phyloP scores from a whole-genome alignment of 2,888 invertebrate genomes.

The Drosophila melanosoma region DNA sequence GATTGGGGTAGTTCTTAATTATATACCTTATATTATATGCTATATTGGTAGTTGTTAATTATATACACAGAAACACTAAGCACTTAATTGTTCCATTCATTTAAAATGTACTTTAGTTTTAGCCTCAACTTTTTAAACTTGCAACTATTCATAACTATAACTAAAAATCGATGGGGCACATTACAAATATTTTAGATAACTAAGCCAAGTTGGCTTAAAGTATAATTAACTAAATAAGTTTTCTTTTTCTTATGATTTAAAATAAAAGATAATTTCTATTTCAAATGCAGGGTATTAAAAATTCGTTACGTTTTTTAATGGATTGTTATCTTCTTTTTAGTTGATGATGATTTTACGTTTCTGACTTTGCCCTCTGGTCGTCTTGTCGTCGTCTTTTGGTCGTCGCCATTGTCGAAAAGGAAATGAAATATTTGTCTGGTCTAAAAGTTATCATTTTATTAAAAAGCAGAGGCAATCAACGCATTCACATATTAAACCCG shows the following conservation, averaged over 20 bases:
- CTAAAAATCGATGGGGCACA: neutral
- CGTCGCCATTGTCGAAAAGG: constrained; percentile 68
- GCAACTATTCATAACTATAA: neutral
- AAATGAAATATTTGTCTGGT: constrained; percentile 84
- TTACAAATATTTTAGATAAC: neutral
- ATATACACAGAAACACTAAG: neutral
- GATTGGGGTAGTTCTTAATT: neutral
- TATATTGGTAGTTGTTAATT: neutral
- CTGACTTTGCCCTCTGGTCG: constrained; percentile 43
- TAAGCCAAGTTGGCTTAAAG: too few species aligned
- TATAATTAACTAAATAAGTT: neutral
- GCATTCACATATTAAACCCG: constrained; percentile 82
- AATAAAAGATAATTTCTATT: neutral
- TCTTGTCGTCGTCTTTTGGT: constrained; percentile 27
- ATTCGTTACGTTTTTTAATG: neutral
- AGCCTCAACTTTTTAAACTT: neutral
- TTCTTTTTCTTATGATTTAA: neutral
- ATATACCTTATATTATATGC: neutral
- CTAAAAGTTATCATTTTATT: constrained; percentile 84
- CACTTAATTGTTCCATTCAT: neutral
- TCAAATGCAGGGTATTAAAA: constrained; percentile 33
- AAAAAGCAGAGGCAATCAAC: constrained; percentile 82
- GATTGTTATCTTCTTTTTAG: constrained; percentile 40
- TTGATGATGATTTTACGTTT: constrained; percentile 77
- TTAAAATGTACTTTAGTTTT: neutral